A percentile compares a stretch with the other conserved stretches of the same genome.
These are phyloP conservation scores for Probosciger aterrimus DNA, from an alignment of 2,113 vertebrate genomes.

Conservation along the genomic window DNA sequence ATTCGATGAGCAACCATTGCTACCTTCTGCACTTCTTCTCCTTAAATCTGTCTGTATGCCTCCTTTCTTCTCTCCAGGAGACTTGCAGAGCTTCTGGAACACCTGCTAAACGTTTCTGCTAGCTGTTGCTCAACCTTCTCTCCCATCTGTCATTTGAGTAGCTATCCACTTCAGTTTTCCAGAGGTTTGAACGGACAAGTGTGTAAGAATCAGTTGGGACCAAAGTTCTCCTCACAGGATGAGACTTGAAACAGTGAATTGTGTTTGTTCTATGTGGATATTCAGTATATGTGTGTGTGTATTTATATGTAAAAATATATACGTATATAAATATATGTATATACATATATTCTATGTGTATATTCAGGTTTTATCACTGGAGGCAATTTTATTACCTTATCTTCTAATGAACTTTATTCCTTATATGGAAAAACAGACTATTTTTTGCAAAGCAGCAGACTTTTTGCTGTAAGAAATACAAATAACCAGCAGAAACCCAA, in stretches of 20 bases:
- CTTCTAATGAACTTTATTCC: background rate
- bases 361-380: background rate
- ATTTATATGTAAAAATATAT: background rate
- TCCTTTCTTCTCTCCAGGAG: background rate
- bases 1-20: background rate
- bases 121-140: background rate
- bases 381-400: background rate
- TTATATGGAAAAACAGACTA: background rate
- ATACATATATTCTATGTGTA: background rate
- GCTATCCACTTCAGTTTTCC: background rate
- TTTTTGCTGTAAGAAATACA: background rate
- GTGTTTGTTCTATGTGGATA: background rate
- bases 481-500: background rate
- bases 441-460: slow-evolving; percentile 29
- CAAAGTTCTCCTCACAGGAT: background rate
- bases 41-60: background rate
- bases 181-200: background rate
- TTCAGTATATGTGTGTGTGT: background rate
- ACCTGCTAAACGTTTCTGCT: background rate
- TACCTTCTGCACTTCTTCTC: background rate
- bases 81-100: background rate
- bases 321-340: background rate
- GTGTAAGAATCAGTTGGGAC: background rate
- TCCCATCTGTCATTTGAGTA: background rate
- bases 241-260: background rate